phyloP scores from a whole-genome alignment of 37 sponge, comb jelly and placozoan genomes.

The Aplysina aerophoba region DNA sequence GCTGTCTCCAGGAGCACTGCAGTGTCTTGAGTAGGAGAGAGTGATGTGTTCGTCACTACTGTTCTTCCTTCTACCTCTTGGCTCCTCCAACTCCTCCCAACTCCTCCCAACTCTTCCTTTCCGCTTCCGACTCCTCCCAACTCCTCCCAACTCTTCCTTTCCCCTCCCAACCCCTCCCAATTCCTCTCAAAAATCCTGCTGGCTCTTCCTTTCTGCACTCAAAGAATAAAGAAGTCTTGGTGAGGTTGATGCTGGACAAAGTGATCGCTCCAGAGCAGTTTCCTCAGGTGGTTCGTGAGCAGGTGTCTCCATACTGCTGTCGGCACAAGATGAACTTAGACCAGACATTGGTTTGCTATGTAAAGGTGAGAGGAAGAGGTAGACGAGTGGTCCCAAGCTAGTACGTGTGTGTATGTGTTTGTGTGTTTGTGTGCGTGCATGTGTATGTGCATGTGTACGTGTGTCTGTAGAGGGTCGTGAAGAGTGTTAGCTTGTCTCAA shows the following conservation, averaged over 20 bases:
- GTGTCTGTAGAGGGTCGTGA: not conserved
- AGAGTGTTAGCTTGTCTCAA: not conserved
- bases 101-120: not conserved
- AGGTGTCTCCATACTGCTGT: slow-evolving; percentile 42
- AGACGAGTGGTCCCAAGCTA: too few relatives aligned
- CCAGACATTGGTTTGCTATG: slow-evolving; percentile 51
- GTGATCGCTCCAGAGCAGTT: slow-evolving; percentile 57
- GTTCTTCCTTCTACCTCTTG: too few relatives aligned
- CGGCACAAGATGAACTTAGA: slow-evolving; percentile 40
- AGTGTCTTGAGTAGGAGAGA: too few relatives aligned
- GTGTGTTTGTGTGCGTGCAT: slow-evolving; percentile 28
- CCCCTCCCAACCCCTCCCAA: not conserved
- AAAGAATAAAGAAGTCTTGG: slow-evolving; percentile 52
- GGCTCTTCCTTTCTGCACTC: not conserved
- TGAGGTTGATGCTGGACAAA: slow-evolving; percentile 59
- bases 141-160: not conserved
- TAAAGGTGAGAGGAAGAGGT: slow-evolving; percentile 48
- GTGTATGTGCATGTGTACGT: slow-evolving; percentile 18
- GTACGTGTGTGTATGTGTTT: slow-evolving; percentile 35
- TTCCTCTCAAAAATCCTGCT: not conserved
- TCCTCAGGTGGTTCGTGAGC: slow-evolving; percentile 12
- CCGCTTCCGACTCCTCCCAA: not conserved
- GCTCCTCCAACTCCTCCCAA: not conserved
- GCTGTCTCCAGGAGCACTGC: too few relatives aligned
- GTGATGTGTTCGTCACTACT: too few relatives aligned